phyloP scores from a whole-genome alignment of 2,113 vertebrate genomes.

The Gasterosteus aculeatus region DNA sequence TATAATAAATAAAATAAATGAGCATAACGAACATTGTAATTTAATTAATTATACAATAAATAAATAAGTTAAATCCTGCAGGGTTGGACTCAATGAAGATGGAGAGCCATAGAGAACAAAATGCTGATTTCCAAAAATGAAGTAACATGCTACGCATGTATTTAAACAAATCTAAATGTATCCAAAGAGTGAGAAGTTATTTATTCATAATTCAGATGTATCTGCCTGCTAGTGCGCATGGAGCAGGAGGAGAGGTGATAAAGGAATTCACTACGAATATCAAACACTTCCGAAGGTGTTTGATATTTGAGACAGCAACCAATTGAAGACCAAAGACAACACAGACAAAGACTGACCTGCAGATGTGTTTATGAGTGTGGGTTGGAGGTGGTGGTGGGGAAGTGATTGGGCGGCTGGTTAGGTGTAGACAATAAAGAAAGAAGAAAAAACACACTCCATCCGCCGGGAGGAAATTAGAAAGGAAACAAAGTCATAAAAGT shows the following conservation, averaged over 20 bases:
- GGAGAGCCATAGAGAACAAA: background rate
- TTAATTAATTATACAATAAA: no score
- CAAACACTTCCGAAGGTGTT: slow-evolving; percentile 18
- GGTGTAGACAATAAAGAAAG: background rate
- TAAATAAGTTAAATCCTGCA: background rate
- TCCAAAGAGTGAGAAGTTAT: no score
- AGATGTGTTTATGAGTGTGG: slow-evolving; percentile 18
- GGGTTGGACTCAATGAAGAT: background rate
- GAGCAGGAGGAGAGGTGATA: background rate
- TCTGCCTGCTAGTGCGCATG: no score
- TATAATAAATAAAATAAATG: background rate
- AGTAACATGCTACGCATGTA: background rate
- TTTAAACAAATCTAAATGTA: background rate
- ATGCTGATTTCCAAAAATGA: background rate
- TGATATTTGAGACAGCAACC: slow-evolving; percentile 65
- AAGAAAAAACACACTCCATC: slow-evolving; percentile 29
- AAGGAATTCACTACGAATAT: slow-evolving; percentile 21
- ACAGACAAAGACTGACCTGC: slow-evolving; percentile 21
- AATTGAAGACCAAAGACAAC: slow-evolving; percentile 53
- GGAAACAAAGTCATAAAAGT: slow-evolving; percentile 74
- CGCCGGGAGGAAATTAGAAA: slow-evolving; percentile 71
- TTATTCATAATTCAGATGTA: no score
- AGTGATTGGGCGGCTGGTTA: slow-evolving; percentile 16
- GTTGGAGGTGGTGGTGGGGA: background rate
- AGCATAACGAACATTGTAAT: background rate